Evolutionary conservation across 2,113 vertebrate genomes (phyloP), one percentile per base, ranked within the genome.

Genomic region (Todiramphus chloris): DNA sequence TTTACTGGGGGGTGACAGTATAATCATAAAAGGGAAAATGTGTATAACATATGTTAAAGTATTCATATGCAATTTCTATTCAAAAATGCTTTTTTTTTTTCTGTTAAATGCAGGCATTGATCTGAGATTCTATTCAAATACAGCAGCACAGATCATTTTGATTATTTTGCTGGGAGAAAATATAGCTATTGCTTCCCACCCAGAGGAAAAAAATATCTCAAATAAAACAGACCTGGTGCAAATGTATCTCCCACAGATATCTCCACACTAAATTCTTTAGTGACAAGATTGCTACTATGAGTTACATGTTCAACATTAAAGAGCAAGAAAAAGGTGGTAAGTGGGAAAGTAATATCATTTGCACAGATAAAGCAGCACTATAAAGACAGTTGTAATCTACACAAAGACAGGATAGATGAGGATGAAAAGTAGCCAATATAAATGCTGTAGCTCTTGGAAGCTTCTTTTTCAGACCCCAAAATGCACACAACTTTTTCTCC

Each of bases 61-160:
- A 93, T 83, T 95, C 31, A 63, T 78, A 46, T 14, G 27, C 46
- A 89, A 89, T 96, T 94, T 92, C 33, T 89, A 78, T 89, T 83
- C 56, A 90, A 73, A 83, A 66, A 69, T 18, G 9, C 1, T 3
- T 23, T 24, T 53, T n/a, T 28, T 44, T 2, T 1, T 4, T 3
- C 33, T 35, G 35, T 66, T 91, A 89, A 93, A 78, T 0, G 1
- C 39, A 44, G 19, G 33, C 18, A 76, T 87, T 89, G 60, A 64
- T 89, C 73, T 89, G 76, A 82, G 53, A 68, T 43, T 69, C 10
- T 63, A 37, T 67, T 92, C 51, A 94, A 86, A 87, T 55, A 87
- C 16, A 68, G 35, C 11, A 87, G 62, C 35, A 93, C 35, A 75
- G 43, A 87, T 75, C 1, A 87, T 76, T 87, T 82, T 79, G 31